A percentile compares a stretch with the other conserved stretches of the same genome.
phyloP scores from a whole-genome alignment of 2,113 vertebrate genomes.

The Oryzias woworae region DNA sequence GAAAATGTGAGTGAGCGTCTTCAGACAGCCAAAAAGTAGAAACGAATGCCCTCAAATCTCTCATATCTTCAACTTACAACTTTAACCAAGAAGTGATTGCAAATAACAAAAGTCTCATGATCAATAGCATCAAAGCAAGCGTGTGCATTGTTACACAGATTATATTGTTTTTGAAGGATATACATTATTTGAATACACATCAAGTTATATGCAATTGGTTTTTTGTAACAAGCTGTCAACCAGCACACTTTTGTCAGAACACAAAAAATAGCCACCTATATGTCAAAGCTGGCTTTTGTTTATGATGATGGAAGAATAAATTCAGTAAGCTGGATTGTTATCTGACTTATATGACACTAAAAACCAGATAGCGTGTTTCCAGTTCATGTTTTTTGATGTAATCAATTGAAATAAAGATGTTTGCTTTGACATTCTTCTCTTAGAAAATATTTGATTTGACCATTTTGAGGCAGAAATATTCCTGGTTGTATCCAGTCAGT shows the following conservation, averaged over 20 bases:
- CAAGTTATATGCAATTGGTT: conserved; percentile 25
- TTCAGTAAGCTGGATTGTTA: conserved; percentile 6
- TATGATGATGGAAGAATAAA: conserved; percentile 2
- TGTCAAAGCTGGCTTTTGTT: conserved; percentile 19
- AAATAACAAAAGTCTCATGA: conserved; percentile 13
- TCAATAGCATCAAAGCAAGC: conserved; percentile 2
- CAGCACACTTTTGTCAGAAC: conserved; percentile 15
- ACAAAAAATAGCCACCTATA: conserved; percentile 38
- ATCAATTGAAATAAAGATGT: conserved; percentile 49
- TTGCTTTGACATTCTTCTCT: background rate
- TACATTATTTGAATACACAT: background rate
- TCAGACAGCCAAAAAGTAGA: conserved; percentile 83
- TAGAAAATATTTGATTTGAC: background rate
- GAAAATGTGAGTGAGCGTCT: conserved; percentile 90
- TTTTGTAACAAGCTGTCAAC: conserved; percentile 14
- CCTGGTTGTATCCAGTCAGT: too few species aligned
- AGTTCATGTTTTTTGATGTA: conserved; percentile 50
- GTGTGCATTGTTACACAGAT: background rate
- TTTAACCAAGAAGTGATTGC: conserved; percentile 24
- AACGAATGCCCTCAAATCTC: background rate
- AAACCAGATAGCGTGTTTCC: conserved; percentile 10
- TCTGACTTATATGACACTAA: background rate
- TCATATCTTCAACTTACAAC: background rate
- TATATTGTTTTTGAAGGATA: background rate
- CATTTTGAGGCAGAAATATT: too few species aligned